phyloP scores from a whole-genome alignment of 2,888 invertebrate genomes.

The Clostera curtula region DNA sequence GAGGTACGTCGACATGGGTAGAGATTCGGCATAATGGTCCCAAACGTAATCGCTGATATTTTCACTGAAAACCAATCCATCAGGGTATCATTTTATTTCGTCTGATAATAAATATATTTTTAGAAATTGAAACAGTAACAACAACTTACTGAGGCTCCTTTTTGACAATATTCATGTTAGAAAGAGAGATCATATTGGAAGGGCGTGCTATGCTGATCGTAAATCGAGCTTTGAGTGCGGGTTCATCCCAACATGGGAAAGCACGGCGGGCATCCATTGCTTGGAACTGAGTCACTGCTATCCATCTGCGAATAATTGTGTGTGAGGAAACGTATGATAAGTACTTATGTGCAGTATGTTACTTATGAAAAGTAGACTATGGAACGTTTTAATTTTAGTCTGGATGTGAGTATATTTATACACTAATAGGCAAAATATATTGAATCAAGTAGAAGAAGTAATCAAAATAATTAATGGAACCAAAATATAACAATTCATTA shows the following conservation, averaged over 20 bases:
- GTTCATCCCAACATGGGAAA: slow-evolving; percentile 93
- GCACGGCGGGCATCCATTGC: slow-evolving; percentile 87
- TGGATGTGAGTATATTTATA: too few relatives aligned
- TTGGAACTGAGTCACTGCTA: slow-evolving; percentile 88
- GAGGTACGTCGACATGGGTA: slow-evolving; percentile 93
- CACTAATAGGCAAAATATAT: too few relatives aligned
- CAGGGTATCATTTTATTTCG: background rate
- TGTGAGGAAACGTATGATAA: too few relatives aligned
- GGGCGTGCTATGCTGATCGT: slow-evolving; percentile 84
- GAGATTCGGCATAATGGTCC: slow-evolving; percentile 84
- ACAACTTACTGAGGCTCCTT: slow-evolving; percentile 74
- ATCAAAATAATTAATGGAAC: too few relatives aligned
- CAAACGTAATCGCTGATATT: slow-evolving; percentile 78
- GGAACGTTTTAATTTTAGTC: too few relatives aligned
- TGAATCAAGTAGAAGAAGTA: too few relatives aligned
- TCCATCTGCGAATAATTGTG: slow-evolving; percentile 74
- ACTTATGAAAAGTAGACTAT: too few relatives aligned
- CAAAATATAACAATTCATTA: too few relatives aligned
- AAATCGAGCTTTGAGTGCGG: slow-evolving; percentile 87
- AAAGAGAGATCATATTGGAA: slow-evolving; percentile 81
- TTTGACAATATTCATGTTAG: slow-evolving; percentile 81
- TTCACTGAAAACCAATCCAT: slow-evolving; percentile 49
- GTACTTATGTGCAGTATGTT: too few relatives aligned
- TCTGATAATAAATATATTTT: too few relatives aligned
- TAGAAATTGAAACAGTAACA: slow-evolving; percentile 15